Base-by-base conservation (phyloP, 2,888 invertebrate species). In the Leptura quadrifasciata region DNA sequence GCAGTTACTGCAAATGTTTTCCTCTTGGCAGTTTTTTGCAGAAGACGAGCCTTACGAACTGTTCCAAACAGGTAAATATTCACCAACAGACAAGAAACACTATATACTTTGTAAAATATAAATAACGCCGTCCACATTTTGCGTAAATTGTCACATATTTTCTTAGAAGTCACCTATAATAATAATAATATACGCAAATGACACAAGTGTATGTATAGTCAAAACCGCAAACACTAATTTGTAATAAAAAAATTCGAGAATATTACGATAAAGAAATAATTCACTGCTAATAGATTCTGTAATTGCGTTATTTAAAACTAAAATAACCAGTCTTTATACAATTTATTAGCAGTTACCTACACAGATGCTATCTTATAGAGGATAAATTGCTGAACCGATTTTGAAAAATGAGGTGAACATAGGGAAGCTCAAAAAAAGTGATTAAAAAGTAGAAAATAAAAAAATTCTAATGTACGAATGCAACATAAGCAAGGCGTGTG, bases 51-150 rank as follows among this genome's bases (percentile, higher is more conserved):
- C 64, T 90, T 95, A 65, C 91, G 95, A 85, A 95, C 95, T 81
- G 93, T 95, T 84, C 95, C 95, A 75, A 95, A 95, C 91, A 92
- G 94, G 94, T 94, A 90, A 90, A 20, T 85, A 58, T 74, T n/a
- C 15, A 18, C 61, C 68, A 47, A 47, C 39, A 18, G 2, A 20
- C 15, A 12, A 47, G 8, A 31, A 31, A 31, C n/a, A n/a, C n/a
- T n/a, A n/a, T 2, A 5, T 24, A 24, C 24, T 24, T 24, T 24
- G 2, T 24, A 24, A 24, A 2, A 24, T n/a, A 24, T 8, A 31
- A 2, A 31, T 31, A 31, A 31, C 0, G 0, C 27, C 0, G 6
- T 31, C 6, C 0, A 6, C 6, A 8, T 31, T 31, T 31, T 31
- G 8, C 27, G 12, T 12, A 39, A 39, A 39, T 2, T 39, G 12